Evolutionary conservation across 2,888 invertebrate genomes (phyloP).

Genomic region (Achlya flavicornis): DNA sequence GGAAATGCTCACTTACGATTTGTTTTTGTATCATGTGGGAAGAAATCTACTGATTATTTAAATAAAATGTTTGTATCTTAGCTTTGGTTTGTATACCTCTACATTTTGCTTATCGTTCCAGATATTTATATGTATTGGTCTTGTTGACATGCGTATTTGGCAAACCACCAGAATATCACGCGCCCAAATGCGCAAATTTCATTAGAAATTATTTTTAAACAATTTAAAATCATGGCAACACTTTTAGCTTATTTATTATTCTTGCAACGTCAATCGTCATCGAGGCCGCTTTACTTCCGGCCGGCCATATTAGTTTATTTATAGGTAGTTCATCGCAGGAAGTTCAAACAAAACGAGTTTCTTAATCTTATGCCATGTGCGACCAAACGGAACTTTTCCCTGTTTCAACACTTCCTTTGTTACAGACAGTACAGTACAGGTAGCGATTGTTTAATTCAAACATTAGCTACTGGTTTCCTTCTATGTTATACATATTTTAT

Average conservation of each 20-base stretch:
- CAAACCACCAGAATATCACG: neutral
- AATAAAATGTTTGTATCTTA: no score
- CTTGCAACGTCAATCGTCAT: constrained; percentile 39
- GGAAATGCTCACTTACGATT: no score
- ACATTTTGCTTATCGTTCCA: neutral
- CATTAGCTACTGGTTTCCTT: constrained; percentile 2
- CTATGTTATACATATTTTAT: neutral
- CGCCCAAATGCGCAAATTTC: neutral
- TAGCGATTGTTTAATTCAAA: neutral
- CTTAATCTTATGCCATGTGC: constrained; percentile 69
- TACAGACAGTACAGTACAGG: constrained; percentile 33
- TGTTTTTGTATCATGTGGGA: neutral
- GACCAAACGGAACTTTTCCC: constrained; percentile 60
- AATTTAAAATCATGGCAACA: constrained; percentile 12
- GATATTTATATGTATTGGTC: neutral
- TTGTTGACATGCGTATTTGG: constrained; percentile 8
- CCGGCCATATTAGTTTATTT: constrained; percentile 68
- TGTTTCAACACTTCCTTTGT: constrained; percentile 65
- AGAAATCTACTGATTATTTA: neutral
- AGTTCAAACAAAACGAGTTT: constrained; percentile 61
- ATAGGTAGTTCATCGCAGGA: constrained; percentile 60
- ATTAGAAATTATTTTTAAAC: neutral
- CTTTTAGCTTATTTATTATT: constrained; percentile 20
- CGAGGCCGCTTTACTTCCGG: constrained; percentile 68
- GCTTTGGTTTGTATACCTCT: neutral